phyloP scores from a whole-genome alignment of 1,140 invertebrate species.

The Cydia splendana region DNA sequence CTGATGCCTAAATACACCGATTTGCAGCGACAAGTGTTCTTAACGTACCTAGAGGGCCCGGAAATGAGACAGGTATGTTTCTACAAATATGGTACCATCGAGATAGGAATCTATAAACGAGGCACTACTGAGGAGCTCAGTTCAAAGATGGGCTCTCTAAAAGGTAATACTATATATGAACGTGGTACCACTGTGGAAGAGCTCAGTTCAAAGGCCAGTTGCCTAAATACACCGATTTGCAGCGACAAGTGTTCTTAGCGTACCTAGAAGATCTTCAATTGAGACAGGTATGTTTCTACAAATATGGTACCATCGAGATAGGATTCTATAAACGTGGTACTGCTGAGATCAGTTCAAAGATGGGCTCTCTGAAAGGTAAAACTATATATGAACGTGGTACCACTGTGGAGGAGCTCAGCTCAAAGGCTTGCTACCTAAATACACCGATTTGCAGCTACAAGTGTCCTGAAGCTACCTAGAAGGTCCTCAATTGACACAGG shows the following conservation, averaged over 20 bases:
- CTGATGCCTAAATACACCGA: conserved; percentile 61
- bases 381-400: not conserved
- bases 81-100: not conserved
- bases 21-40: conserved; percentile 57
- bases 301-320: not conserved
- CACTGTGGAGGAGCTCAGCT: not conserved
- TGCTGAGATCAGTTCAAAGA: conserved; percentile 51
- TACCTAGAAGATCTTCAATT: conserved; percentile 54
- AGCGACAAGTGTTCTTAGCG: conserved; percentile 52
- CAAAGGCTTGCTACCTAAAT: too few species aligned
- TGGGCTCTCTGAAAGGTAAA: conserved; percentile 50
- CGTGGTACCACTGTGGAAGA: conserved; percentile 22
- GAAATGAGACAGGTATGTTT: conserved; percentile 51
- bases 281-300: conserved; percentile 46
- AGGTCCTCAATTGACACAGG: too few species aligned
- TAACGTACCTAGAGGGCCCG: conserved; percentile 51
- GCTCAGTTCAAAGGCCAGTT: conserved; percentile 59
- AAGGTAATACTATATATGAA: conserved; percentile 34
- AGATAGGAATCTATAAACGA: conserved; percentile 35
- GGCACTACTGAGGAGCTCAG: conserved; percentile 42
- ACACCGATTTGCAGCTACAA: too few species aligned
- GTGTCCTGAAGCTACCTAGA: too few species aligned
- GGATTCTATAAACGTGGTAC: conserved; percentile 39
- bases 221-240: conserved; percentile 59
- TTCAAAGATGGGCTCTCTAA: conserved; percentile 56